A percentile compares a stretch with the other conserved stretches of the same genome.
phyloP scores from a whole-genome alignment of 2,797 vertebrate genomes.

The Kryptolebias ocellatus region DNA sequence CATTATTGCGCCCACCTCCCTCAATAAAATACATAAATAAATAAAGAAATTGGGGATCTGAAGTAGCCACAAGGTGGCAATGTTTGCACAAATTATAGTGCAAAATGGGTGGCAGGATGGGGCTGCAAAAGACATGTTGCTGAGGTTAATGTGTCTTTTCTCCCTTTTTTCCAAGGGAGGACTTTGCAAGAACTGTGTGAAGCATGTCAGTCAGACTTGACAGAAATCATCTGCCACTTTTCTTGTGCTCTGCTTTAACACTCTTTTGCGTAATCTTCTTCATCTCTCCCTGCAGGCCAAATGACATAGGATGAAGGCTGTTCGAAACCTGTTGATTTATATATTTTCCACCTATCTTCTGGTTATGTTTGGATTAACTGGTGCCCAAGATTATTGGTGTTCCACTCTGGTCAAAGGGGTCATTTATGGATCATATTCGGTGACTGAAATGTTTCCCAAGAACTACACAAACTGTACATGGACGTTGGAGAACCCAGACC shows the following conservation, averaged over 20 bases:
- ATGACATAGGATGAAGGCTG: conserved; percentile 99
- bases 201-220: conserved; percentile 36
- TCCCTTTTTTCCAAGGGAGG: conserved; percentile 23
- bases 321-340: conserved; percentile 99
- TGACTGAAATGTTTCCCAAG: conserved; percentile 99
- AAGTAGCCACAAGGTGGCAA: conserved; percentile 94
- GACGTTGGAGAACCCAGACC: conserved; percentile 99
- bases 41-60: conserved; percentile 46
- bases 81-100: conserved; percentile 90
- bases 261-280: conserved; percentile 82
- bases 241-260: conserved; percentile 34
- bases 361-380: conserved; percentile 99
- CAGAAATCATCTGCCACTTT: conserved; percentile 32
- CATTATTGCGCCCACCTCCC: conserved; percentile 56
- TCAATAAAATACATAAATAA: conserved; percentile 50
- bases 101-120: conserved; percentile 78
- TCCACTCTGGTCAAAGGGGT: conserved; percentile 99
- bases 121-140: conserved; percentile 66
- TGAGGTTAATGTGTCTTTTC: conserved; percentile 59
- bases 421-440: conserved; percentile 99
- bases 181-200: conserved; percentile 46
- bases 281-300: conserved; percentile 94
- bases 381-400: conserved; percentile 99
- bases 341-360: conserved; percentile 99
- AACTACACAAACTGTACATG: conserved; percentile 99